These are phyloP conservation scores for Cacatua alba DNA, from an alignment of 2,113 vertebrate genomes.

Conservation along the genomic window DNA sequence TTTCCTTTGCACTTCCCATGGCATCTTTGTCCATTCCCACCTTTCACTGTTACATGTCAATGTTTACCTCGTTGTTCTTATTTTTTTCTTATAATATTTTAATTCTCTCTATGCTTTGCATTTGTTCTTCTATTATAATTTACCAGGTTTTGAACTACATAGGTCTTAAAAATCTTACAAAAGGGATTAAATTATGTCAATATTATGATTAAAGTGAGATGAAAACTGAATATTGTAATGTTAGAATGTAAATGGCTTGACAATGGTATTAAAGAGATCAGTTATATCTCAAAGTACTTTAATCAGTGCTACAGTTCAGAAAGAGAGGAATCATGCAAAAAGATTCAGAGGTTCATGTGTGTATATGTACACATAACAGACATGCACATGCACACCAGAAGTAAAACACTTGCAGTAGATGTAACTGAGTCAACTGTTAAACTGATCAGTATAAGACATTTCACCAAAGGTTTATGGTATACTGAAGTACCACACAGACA, in stretches of 20 bases:
- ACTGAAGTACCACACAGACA: not conserved
- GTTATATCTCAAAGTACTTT: not conserved
- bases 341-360: not conserved
- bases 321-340: not conserved
- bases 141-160: not conserved
- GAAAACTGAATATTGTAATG: not conserved
- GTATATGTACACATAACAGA: no score
- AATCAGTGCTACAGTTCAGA: not conserved
- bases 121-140: not conserved
- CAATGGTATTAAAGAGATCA: not conserved
- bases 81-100: not conserved
- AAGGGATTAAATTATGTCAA: not conserved
- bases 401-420: not conserved
- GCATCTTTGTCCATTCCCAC: not conserved
- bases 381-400: not conserved
- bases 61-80: not conserved
- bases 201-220: not conserved
- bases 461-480: not conserved
- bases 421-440: not conserved
- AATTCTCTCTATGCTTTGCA: not conserved
- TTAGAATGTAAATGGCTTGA: not conserved
- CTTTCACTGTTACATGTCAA: not conserved
- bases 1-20: not conserved
- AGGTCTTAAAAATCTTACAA: constrained; percentile 1
- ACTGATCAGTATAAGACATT: not conserved